phyloP scores from a whole-genome alignment of 1,140 invertebrate species.

The Meloidogyne exigua region DNA sequence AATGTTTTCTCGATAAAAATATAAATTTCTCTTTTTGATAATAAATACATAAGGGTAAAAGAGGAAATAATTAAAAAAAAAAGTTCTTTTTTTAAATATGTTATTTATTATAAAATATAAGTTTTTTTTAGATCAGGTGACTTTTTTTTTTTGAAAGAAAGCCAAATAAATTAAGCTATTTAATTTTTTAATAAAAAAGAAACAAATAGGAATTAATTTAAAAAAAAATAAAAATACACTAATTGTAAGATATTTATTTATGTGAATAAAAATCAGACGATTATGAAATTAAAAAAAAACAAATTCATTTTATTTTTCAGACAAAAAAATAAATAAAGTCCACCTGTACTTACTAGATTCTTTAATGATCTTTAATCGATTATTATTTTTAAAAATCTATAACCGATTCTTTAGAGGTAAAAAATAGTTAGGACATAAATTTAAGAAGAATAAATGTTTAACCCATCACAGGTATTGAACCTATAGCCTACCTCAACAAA shows the following conservation, averaged over 20 bases:
- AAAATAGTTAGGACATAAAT: too few species aligned
- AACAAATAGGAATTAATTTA: background rate
- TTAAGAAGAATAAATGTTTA: too few species aligned
- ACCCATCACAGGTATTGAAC: too few species aligned
- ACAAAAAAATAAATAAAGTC: too few species aligned
- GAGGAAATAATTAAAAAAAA: background rate
- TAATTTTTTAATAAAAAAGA: constrained; percentile 18
- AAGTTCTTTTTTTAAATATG: background rate
- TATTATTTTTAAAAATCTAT: too few species aligned
- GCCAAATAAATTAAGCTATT: background rate
- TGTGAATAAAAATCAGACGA: background rate
- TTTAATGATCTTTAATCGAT: too few species aligned
- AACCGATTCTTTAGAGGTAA: too few species aligned
- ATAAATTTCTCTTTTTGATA: background rate
- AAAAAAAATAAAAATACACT: background rate
- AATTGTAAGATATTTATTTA: too few species aligned
- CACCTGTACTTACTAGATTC: too few species aligned
- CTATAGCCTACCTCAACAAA: too few species aligned
- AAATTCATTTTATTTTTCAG: too few species aligned
- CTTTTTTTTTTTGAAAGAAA: background rate
- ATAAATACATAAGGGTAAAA: background rate
- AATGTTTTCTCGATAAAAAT: background rate
- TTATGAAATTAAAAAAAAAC: background rate
- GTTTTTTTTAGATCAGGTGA: background rate
- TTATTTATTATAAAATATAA: background rate